Evolutionary conservation across 2,888 invertebrate species (phyloP), one percentile per base, ranked within the genome.

Genomic region (Acronicta aceris): DNA sequence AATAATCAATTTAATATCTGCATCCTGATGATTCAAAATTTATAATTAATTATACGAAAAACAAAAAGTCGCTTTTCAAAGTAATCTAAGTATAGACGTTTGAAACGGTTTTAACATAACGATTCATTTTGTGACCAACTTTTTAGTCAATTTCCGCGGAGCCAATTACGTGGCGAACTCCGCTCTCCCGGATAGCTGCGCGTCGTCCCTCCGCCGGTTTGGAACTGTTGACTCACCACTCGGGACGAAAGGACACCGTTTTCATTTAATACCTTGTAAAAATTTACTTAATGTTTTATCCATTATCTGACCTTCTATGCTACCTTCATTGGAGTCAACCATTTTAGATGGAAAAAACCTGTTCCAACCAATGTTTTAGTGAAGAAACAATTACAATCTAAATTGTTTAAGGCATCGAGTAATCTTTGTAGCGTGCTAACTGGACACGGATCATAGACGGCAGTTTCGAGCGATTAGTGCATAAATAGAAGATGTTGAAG

Each of bases 291-390:
- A 51, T 54, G 56, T 60, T 71, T 79, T 80, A 78, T 73, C 69
- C 77, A 81, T 81, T 52, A 59, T 71, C 74, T 82, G 86, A 86
- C 88, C 89, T 85, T 85, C 80, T 87, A 81, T 66, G 83, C 87
- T 74, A 89, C 84, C 88, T 89, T 88, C 81, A 76, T 76, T 77
- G 67, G 71, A 73, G 73, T 82, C 59, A 60, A 71, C 76, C 81
- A 84, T 85, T 85, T 81, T 65, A 82, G 71, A 84, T 83, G 87
- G 83, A 86, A 84, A 60, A 43, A 16, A 50, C 38, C 38, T 56
- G 52, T 65, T 66, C 49, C 17, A 77, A 75, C 65, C 66, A 58
- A 71, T 66, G 58, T 71, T 76, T 66, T 81, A 73, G 61, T 59
- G 56, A 58, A 41, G 51, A 65, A 65, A 51, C 46, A 61, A n/a